Percentiles rank a stretch among this genome's conserved stretches.
Conservation (phyloP, 2,113 vertebrate genomes). For the Cynoglossus semilaevis region DNA sequence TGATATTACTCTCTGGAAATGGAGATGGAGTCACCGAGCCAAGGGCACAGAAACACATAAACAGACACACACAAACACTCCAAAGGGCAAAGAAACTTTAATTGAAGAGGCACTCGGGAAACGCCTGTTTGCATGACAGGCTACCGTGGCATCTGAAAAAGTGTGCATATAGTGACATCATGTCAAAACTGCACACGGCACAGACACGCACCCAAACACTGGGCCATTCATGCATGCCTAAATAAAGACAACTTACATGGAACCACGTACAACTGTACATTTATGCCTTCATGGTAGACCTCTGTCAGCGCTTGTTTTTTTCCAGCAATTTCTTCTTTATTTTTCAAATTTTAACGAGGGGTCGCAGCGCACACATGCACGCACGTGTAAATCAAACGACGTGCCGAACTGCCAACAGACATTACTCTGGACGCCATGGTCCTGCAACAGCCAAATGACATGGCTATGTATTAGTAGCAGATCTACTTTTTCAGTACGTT, state of each 20-base stretch:
- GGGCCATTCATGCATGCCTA: background rate
- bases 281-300: constrained; percentile 16
- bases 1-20: constrained; percentile 45
- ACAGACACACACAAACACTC: background rate
- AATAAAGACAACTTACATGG: background rate
- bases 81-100: background rate
- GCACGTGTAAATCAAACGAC: constrained; percentile 14
- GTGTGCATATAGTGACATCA: background rate
- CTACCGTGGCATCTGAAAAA: too few relatives aligned
- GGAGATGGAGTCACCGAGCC: constrained; percentile 13
- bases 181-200: too few relatives aligned
- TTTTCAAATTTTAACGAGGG: constrained; percentile 25
- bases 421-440: constrained; percentile 50
- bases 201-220: too few relatives aligned
- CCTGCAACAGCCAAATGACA: constrained; percentile 67
- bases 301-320: constrained; percentile 18
- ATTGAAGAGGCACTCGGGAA: too few relatives aligned
- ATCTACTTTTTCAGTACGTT: constrained; percentile 63
- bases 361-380: constrained; percentile 1
- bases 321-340: constrained; percentile 37
- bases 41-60: background rate
- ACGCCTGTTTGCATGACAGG: background rate
- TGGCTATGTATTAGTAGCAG: constrained; percentile 65
- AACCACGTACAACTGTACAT: too few relatives aligned
- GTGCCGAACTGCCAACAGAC: constrained; percentile 58